These are phyloP conservation scores for Ganaspis sp. DNA, from an alignment of 1,140 invertebrate genomes.

Conservation along the genomic window DNA sequence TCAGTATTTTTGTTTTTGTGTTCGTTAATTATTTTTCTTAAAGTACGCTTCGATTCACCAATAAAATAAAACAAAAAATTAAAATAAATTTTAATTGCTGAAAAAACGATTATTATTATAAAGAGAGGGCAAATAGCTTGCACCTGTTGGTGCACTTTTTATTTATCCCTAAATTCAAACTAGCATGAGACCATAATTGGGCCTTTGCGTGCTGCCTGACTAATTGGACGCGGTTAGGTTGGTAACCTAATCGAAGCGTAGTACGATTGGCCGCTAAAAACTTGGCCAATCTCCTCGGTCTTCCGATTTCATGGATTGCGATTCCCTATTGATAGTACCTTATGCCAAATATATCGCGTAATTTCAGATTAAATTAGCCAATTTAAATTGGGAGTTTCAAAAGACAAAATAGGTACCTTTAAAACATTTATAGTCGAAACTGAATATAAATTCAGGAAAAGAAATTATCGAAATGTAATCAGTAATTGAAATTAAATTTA, in stretches of 20 bases:
- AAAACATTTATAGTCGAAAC: too few species aligned
- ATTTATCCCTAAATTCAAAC: background rate
- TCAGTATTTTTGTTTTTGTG: too few species aligned
- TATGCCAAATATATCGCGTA: background rate
- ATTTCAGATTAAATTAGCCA: background rate
- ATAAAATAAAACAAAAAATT: too few species aligned
- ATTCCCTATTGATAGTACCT: background rate
- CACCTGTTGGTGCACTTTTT: conserved; percentile 6
- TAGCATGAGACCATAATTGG: conserved; percentile 3
- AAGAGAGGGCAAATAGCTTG: background rate
- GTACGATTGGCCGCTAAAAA: conserved; percentile 2
- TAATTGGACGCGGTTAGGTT: conserved; percentile 24
- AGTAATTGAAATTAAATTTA: too few species aligned
- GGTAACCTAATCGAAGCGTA: conserved; percentile 22
- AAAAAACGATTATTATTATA: background rate
- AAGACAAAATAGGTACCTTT: too few species aligned
- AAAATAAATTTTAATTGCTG: too few species aligned
- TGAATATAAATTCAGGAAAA: too few species aligned
- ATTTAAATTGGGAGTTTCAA: background rate
- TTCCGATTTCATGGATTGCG: background rate
- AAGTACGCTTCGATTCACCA: too few species aligned
- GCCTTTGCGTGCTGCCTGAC: conserved; percentile 18
- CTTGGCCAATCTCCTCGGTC: conserved; percentile 2
- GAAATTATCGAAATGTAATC: too few species aligned
- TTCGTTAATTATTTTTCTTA: too few species aligned